Evolutionary conservation across 2,888 invertebrate genomes (phyloP).

Genomic region (Polyommatus iphigenia): DNA sequence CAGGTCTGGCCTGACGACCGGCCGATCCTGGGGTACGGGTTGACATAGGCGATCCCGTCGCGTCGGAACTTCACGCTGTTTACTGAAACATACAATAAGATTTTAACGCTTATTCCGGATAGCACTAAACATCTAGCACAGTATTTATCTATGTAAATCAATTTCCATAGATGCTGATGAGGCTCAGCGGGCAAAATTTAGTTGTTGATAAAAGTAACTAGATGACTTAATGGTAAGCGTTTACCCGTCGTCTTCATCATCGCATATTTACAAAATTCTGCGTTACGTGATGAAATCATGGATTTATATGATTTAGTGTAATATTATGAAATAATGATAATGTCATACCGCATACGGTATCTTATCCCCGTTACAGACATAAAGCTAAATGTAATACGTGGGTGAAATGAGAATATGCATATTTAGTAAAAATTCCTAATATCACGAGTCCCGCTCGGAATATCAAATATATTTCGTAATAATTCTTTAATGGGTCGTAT

Average conservation of each 20-base stretch:
- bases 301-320: neutral
- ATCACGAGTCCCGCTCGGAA: neutral
- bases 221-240: too few relatives aligned
- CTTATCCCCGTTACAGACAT: neutral
- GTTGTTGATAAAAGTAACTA: too few relatives aligned
- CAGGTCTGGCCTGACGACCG: conserved; percentile 72
- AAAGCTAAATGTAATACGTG: conserved; percentile 21
- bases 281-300: neutral
- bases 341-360: neutral
- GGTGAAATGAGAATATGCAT: conserved; percentile 17
- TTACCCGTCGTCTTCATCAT: too few relatives aligned
- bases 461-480: conserved; percentile 21
- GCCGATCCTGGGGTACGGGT: conserved; percentile 82
- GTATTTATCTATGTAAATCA: too few relatives aligned
- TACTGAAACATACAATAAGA: conserved; percentile 48
- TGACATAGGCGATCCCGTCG: conserved; percentile 79
- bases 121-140: too few relatives aligned
- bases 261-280: neutral
- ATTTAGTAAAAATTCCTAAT: conserved; percentile 27
- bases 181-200: too few relatives aligned
- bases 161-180: too few relatives aligned
- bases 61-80: conserved; percentile 70
- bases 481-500: conserved; percentile 7
- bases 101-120: too few relatives aligned
- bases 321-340: conserved; percentile 1